Evolutionary conservation across 2,113 vertebrate species (phyloP), one percentile per base, ranked within the genome.

Genomic region (Cisticola juncidis): DNA sequence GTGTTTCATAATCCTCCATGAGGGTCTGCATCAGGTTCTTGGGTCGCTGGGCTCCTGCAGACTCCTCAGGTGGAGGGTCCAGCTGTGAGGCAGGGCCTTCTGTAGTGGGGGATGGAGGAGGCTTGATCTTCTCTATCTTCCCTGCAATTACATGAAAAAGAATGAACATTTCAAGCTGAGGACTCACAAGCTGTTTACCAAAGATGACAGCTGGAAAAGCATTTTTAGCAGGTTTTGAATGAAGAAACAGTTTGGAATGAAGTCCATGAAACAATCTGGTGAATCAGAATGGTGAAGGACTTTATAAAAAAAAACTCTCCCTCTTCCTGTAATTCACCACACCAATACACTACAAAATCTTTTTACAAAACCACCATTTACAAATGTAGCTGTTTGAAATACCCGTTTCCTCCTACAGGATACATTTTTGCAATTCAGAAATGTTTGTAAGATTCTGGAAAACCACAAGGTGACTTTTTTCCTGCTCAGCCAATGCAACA

Each of bases 11-110:
- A 97, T 99, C 99, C 92, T 99, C 99, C 99, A 99, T 98, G 50
- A 99, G 98, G 7, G 99, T 99, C 98, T 99, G 98, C 99, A 99
- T 99, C 98, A 99, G 98, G 97, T 99, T 99, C 98, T 99, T 99
- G 95, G 99, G 98, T 47, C 99, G 96, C 86, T 98, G 98, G 81
- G 97, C 96, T 88, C 98, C 99, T 12, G 97, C 98, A 21, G 99
- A 98, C 97, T 99, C 99, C 91, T 99, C 99, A 0, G 98, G 95
- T 28, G 98, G 95, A 17, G 95, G 90, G 80, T 99, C 99, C 38
- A 98, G 97, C 79, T 98, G 98, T 1, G 92, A 96, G 47, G 97
- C 79, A 13, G 98, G 98, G n/a, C 98, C 98, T 91, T 99, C 99
- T 15, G 98, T 95, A 17, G 98, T 98, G 45, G 99, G 99, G 4